Percentiles rank a stretch among this genome's conserved stretches.
These are phyloP conservation scores for Hystrix cristata DNA, from an alignment of 2,113 vertebrate genomes.

Conservation along the genomic window DNA sequence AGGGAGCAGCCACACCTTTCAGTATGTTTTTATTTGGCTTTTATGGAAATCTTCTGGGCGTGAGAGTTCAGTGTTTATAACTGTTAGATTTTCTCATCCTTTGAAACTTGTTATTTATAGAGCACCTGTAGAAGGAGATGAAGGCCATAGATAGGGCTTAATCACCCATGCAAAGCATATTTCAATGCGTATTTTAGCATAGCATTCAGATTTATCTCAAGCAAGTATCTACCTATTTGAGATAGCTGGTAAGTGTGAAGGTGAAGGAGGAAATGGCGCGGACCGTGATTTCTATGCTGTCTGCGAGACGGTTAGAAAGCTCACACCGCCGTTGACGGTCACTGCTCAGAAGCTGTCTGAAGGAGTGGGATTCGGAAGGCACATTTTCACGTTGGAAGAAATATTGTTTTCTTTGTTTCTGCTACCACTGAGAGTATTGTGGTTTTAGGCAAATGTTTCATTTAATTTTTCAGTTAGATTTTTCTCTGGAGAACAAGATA, in stretches of 20 bases:
- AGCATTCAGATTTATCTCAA: conserved; percentile 13
- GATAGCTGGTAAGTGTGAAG: neutral
- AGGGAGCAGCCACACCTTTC: neutral
- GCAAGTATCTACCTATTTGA: neutral
- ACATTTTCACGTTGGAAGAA: conserved; percentile 32
- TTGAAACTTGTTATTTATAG: conserved; percentile 51
- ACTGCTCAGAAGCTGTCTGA: neutral
- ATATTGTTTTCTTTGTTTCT: conserved; percentile 36
- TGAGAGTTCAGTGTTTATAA: conserved; percentile 59
- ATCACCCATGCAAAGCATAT: conserved; percentile 44
- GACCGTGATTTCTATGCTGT: neutral
- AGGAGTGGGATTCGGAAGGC: neutral
- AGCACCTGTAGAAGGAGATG: conserved; percentile 39
- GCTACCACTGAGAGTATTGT: neutral
- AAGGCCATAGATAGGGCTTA: neutral
- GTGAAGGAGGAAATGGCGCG: neutral
- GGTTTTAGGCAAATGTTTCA: neutral
- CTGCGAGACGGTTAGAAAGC: neutral
- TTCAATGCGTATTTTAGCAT: neutral
- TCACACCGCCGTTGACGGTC: neutral
- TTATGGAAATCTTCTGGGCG: conserved; percentile 65
- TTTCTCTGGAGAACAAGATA: conserved; percentile 22
- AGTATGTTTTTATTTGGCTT: conserved; percentile 47
- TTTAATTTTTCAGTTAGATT: neutral
- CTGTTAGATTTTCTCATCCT: conserved; percentile 44